phyloP scores from a whole-genome alignment of 2,113 vertebrate species.

The Helogale parvula region DNA sequence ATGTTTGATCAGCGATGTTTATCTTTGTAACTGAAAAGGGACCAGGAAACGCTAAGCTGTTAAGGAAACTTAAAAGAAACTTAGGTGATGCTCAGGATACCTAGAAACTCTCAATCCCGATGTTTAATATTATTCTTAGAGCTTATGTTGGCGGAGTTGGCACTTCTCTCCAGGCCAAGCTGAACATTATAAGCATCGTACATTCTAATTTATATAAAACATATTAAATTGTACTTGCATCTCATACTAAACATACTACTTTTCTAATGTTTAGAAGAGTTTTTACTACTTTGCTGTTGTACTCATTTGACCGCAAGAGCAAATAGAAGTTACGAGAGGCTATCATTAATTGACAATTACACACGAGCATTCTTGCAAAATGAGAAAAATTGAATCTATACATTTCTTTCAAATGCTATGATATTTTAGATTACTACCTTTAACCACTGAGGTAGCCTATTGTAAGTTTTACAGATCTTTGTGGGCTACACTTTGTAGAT shows the following conservation, averaged over 20 bases:
- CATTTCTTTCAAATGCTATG: constrained; percentile 51
- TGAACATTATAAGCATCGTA: neutral
- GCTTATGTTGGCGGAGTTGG: neutral
- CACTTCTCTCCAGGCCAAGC: neutral
- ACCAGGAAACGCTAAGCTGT: neutral
- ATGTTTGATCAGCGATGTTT: neutral
- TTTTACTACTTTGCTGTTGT: constrained; percentile 53
- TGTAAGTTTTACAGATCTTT: constrained; percentile 41
- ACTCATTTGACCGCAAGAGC: constrained; percentile 52
- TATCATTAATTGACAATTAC: constrained; percentile 48
- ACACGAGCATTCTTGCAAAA: constrained; percentile 39
- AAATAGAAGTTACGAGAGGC: constrained; percentile 23
- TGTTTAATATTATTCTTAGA: neutral
- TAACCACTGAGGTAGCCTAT: neutral
- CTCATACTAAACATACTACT: neutral
- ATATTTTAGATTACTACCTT: constrained; percentile 56
- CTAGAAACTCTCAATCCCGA: neutral
- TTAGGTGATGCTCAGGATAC: neutral
- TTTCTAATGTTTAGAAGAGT: constrained; percentile 40
- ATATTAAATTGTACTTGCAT: neutral
- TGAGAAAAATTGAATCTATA: constrained; percentile 61
- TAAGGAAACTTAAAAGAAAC: neutral
- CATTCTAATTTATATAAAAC: constrained; percentile 4
- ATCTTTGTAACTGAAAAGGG: neutral
- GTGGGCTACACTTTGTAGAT: neutral